These are phyloP conservation scores for Marcusenius ussheri DNA, from an alignment of 2,113 vertebrate species.

Conservation along the genomic window DNA sequence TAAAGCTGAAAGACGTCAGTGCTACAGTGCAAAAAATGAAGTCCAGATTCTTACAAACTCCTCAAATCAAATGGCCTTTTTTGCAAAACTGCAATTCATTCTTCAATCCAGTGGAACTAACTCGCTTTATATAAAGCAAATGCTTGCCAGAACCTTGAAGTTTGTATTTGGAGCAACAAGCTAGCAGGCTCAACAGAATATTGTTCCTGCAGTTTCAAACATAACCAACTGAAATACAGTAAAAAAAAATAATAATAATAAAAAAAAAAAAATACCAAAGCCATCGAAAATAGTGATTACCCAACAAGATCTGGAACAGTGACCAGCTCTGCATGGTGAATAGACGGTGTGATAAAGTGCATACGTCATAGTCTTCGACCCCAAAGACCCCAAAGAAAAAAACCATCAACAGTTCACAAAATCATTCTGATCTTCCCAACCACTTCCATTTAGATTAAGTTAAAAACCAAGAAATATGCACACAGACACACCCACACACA, in stretches of 20 bases:
- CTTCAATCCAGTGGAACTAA: background rate
- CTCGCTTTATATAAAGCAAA: background rate
- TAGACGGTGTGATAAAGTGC: constrained; percentile 25
- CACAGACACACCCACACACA: constrained; percentile 33
- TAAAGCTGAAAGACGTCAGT: background rate
- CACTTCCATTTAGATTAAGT: constrained; percentile 22
- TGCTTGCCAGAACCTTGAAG: constrained; percentile 10
- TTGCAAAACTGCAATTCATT: constrained; percentile 18
- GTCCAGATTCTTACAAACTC: background rate
- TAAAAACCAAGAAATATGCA: constrained; percentile 29
- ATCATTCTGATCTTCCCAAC: constrained; percentile 29
- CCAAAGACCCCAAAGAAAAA: background rate
- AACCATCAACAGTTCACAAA: background rate
- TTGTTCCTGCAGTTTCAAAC: constrained; percentile 12
- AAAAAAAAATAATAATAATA: background rate
- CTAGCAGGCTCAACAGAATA: constrained; percentile 27
- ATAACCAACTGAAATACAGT: constrained; percentile 20
- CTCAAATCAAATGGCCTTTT: background rate
- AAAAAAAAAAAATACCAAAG: constrained; percentile 3
- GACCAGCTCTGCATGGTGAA: constrained; percentile 25
- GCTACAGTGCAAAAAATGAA: background rate
- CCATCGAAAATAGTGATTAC: constrained; percentile 5
- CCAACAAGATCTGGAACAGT: constrained; percentile 15
- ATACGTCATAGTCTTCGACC: constrained; percentile 24
- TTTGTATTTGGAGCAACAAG: constrained; percentile 16